A percentile compares a stretch with the other conserved stretches of the same genome.
These are phyloP conservation scores for Mesorhabditis sp. DNA, from an alignment of 2,888 invertebrate genomes.

Conservation along the genomic window DNA sequence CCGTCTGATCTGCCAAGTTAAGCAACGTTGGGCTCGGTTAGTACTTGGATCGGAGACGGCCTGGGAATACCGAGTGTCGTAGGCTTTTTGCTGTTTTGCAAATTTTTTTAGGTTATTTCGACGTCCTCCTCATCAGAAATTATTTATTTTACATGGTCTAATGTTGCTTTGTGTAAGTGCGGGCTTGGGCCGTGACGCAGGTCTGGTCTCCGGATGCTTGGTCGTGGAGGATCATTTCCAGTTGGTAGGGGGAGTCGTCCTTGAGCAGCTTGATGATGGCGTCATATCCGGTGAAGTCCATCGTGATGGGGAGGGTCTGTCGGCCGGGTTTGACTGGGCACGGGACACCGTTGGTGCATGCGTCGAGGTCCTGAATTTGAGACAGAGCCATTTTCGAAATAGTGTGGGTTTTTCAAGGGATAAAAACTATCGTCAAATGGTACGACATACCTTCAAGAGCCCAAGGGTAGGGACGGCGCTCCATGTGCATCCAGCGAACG, in stretches of 20 bases:
- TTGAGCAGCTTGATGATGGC: slow-evolving; percentile 32
- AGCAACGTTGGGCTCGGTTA: no score
- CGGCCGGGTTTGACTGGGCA: slow-evolving; percentile 29
- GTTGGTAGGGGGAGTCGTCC: slow-evolving; percentile 33
- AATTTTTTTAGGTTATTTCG: no score
- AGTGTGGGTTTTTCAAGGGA: neutral
- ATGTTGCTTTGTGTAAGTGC: neutral
- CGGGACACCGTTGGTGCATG: slow-evolving; percentile 28
- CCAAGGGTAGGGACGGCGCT: slow-evolving; percentile 26
- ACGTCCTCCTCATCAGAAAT: no score
- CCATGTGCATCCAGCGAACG: slow-evolving; percentile 18
- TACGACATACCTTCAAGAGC: slow-evolving; percentile 17
- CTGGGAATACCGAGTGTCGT: no score
- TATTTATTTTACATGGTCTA: neutral
- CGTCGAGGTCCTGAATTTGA: slow-evolving; percentile 20
- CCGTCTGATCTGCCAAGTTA: no score
- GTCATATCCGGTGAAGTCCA: slow-evolving; percentile 25
- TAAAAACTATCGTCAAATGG: neutral
- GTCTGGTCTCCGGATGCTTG: slow-evolving; percentile 19
- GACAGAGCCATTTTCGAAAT: neutral
- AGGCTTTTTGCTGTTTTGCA: no score
- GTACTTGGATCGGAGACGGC: no score
- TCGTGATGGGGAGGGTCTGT: slow-evolving; percentile 22
- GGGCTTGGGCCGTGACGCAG: slow-evolving; percentile 20
- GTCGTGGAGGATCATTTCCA: slow-evolving; percentile 26